Percentiles rank a stretch among this genome's conserved stretches.
Conservation (phyloP, 2,797 vertebrate species). For the Erpetoichthys calabaricus region DNA sequence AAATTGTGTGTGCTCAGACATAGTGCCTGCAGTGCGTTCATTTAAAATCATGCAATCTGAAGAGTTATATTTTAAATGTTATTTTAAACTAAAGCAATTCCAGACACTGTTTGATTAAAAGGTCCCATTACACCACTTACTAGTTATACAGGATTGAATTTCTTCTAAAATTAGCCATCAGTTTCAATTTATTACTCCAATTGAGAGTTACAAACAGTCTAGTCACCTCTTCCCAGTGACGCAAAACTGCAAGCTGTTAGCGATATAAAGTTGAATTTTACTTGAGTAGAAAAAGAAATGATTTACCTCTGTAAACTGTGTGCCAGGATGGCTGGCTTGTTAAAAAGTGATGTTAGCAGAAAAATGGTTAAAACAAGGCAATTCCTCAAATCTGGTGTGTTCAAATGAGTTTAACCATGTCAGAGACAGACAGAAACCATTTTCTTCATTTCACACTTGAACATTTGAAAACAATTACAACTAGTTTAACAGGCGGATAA, state of each 20-base stretch:
- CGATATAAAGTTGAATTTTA: constrained; percentile 43
- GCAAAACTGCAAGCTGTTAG: constrained; percentile 23
- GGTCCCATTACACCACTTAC: constrained; percentile 76
- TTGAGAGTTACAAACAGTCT: constrained; percentile 66
- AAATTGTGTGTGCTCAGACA: too few species aligned
- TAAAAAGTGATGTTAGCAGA: too few species aligned
- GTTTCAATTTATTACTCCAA: constrained; percentile 77
- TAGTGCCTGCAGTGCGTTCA: not conserved
- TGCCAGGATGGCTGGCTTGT: too few species aligned
- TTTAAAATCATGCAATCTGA: constrained; percentile 11
- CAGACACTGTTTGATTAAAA: constrained; percentile 45
- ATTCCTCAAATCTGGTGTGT: too few species aligned
- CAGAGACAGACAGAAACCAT: not conserved
- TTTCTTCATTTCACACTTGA: constrained; percentile 36
- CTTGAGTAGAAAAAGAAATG: constrained; percentile 27
- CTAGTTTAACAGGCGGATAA: too few species aligned
- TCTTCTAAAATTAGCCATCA: constrained; percentile 91
- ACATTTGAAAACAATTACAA: constrained; percentile 13
- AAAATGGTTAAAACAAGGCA: too few species aligned
- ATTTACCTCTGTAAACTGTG: too few species aligned
- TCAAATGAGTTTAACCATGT: too few species aligned
- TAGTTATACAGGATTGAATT: constrained; percentile 79
- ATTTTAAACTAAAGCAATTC: constrained; percentile 38
- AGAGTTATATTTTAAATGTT: constrained; percentile 17
- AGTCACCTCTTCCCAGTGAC: constrained; percentile 32